Conservation (phyloP, 2,888 invertebrate species). For the Boloria euphrosyne region DNA sequence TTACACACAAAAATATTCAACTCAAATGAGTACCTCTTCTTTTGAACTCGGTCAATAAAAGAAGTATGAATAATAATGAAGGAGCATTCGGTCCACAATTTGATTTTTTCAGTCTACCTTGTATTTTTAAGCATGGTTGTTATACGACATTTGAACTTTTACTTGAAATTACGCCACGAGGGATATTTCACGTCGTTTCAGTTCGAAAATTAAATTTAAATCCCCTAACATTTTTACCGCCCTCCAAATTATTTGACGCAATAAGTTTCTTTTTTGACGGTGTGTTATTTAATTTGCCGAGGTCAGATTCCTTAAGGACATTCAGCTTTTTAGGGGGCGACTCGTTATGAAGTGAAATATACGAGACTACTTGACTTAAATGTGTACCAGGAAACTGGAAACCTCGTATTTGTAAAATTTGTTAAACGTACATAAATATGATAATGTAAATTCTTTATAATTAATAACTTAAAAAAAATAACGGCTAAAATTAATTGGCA, state of each 20-base stretch:
- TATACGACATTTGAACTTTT: conserved; percentile 59
- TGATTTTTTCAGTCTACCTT: conserved; percentile 55
- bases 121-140: conserved; percentile 60
- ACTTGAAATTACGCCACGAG: conserved; percentile 61
- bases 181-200: conserved; percentile 75
- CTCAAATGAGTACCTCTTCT: too few species aligned
- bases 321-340: conserved; percentile 22
- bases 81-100: conserved; percentile 44
- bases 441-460: too few species aligned
- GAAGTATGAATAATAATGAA: too few species aligned
- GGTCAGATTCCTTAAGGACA: conserved; percentile 51
- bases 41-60: too few species aligned
- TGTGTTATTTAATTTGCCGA: conserved; percentile 62
- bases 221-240: conserved; percentile 77
- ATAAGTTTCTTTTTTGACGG: conserved; percentile 60
- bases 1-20: too few species aligned
- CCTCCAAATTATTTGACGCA: conserved; percentile 72
- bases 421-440: too few species aligned
- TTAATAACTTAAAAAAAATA: too few species aligned
- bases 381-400: too few species aligned
- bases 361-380: neutral
- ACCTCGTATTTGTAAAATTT: too few species aligned
- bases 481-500: too few species aligned
- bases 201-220: conserved; percentile 81
- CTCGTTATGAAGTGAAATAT: neutral